Evolutionary conservation across 2,888 invertebrate genomes (phyloP).

Genomic region (Dryadula phaetusa): DNA sequence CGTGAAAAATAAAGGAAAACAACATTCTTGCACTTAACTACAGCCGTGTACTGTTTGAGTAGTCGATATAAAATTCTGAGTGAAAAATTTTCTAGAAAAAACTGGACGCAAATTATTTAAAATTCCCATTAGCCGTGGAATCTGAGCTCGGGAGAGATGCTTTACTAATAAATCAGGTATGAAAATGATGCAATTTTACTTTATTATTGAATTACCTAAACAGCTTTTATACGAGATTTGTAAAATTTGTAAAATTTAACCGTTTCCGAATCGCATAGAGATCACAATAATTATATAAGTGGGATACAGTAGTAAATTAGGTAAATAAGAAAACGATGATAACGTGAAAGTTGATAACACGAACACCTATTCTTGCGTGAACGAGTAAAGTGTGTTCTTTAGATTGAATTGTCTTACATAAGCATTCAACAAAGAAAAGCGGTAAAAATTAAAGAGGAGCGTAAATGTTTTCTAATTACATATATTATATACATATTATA

Average conservation of each 20-base stretch:
- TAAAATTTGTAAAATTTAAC: background rate
- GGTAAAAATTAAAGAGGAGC: too few relatives aligned
- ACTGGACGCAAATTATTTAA: slow-evolving; percentile 40
- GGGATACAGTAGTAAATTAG: too few relatives aligned
- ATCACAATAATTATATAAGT: too few relatives aligned
- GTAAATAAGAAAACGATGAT: too few relatives aligned
- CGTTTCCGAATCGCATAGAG: background rate
- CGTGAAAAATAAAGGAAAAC: slow-evolving; percentile 40
- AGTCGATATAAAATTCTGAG: slow-evolving; percentile 48
- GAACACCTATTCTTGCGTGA: too few relatives aligned
- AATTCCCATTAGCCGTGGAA: slow-evolving; percentile 34
- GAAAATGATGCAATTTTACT: slow-evolving; percentile 6
- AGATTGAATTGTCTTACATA: too few relatives aligned
- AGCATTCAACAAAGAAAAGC: too few relatives aligned
- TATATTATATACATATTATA: too few relatives aligned
- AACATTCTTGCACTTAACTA: slow-evolving; percentile 43
- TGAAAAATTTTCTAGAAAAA: slow-evolving; percentile 42
- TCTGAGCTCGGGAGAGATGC: slow-evolving; percentile 22
- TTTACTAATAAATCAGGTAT: slow-evolving; percentile 32
- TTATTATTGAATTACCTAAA: slow-evolving; percentile 3
- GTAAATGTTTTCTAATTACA: too few relatives aligned
- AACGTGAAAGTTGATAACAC: too few relatives aligned
- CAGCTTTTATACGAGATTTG: background rate
- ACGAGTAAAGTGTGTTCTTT: too few relatives aligned
- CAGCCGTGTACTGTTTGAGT: slow-evolving; percentile 48